These are phyloP conservation scores for Cyaniris semiargus DNA, from an alignment of 2,888 invertebrate species.

Conservation along the genomic window DNA sequence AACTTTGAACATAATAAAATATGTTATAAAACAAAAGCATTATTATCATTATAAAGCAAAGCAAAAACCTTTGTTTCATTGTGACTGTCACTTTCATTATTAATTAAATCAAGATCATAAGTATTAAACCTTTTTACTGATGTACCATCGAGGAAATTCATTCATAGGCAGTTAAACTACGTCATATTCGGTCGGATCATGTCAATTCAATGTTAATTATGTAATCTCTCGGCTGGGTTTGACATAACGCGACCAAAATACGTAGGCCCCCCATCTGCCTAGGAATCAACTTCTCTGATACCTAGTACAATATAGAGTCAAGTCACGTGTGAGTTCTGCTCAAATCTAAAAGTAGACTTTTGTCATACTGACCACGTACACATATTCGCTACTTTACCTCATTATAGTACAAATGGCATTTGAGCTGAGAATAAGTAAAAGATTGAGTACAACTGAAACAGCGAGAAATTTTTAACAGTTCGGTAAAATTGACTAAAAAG, in stretches of 20 bases:
- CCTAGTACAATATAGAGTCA: constrained; percentile 1
- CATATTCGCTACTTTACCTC: constrained; percentile 19
- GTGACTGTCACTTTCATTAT: neutral
- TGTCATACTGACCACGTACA: constrained; percentile 18
- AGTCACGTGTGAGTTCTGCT: neutral
- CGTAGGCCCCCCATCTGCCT: too few species aligned
- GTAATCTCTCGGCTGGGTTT: too few species aligned
- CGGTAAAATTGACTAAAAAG: neutral
- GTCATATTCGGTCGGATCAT: too few species aligned
- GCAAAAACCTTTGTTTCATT: neutral
- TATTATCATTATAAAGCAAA: neutral
- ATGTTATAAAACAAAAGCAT: neutral
- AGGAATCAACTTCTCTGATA: too few species aligned
- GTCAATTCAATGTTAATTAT: too few species aligned
- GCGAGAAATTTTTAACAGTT: neutral
- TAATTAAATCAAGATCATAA: neutral
- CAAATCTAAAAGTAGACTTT: constrained; percentile 12
- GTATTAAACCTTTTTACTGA: constrained; percentile 3
- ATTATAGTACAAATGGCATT: constrained; percentile 27
- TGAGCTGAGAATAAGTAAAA: constrained; percentile 21
- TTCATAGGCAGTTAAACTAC: too few species aligned
- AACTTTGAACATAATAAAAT: neutral
- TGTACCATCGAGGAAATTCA: neutral
- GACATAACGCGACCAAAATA: too few species aligned
- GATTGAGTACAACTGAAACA: neutral